These are phyloP conservation scores for Scaptodrosophila lebanonensis DNA, from an alignment of 1,140 invertebrate species.

Conservation along the genomic window DNA sequence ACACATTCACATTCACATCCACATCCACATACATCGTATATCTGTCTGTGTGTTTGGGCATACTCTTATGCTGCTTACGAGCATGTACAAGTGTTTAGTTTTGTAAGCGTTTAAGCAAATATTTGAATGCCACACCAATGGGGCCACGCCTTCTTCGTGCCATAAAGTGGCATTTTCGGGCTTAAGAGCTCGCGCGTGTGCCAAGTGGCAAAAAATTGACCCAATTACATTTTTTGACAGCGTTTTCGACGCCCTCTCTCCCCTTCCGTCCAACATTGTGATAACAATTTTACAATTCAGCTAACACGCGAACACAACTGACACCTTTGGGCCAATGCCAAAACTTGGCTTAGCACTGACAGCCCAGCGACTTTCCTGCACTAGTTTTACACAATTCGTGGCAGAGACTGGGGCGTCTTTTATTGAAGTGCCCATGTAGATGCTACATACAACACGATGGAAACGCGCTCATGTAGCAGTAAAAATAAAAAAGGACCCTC, in stretches of 20 bases:
- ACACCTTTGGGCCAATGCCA: conserved; percentile 59
- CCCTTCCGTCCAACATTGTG: too few species aligned
- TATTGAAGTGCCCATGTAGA: conserved; percentile 8
- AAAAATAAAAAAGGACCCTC: too few species aligned
- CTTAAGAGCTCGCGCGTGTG: neutral
- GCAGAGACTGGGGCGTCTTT: conserved; percentile 2
- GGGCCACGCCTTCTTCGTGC: too few species aligned
- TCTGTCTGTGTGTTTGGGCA: neutral
- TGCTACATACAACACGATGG: too few species aligned
- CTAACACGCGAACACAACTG: conserved; percentile 34
- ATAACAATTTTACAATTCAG: conserved; percentile 64
- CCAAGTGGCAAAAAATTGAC: conserved; percentile 50
- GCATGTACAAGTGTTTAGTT: too few species aligned
- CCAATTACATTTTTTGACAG: conserved; percentile 61
- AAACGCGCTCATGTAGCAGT: too few species aligned
- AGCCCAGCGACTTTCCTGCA: too few species aligned
- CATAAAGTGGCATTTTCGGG: too few species aligned
- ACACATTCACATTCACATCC: conserved; percentile 16
- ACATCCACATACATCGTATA: neutral
- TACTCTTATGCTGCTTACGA: too few species aligned
- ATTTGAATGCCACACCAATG: conserved; percentile 48
- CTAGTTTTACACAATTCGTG: conserved; percentile 13
- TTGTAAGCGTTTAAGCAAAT: conserved; percentile 35
- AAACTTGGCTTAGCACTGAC: too few species aligned
- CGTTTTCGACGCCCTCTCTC: neutral